phyloP scores from a whole-genome alignment of 2,797 vertebrate genomes.

The Lutra lutra region DNA sequence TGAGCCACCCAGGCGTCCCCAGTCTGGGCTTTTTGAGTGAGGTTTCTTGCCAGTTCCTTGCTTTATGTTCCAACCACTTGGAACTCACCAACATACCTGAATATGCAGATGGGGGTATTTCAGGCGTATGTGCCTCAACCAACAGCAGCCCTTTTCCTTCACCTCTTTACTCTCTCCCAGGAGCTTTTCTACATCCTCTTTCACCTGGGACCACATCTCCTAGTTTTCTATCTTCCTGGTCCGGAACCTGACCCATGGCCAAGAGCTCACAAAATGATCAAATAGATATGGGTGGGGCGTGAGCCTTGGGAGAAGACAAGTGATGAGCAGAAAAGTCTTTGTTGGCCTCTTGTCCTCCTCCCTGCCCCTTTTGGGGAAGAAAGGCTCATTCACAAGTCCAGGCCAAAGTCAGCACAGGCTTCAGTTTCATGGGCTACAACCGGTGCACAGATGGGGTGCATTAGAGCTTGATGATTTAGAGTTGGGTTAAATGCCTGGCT shows the following conservation, averaged over 20 bases:
- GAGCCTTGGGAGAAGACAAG: constrained; percentile 22
- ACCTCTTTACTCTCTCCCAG: neutral
- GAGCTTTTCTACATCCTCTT: neutral
- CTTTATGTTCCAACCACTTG: neutral
- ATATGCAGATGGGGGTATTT: neutral
- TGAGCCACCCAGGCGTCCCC: too few species aligned
- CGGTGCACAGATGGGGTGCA: constrained; percentile 70
- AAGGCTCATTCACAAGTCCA: constrained; percentile 77
- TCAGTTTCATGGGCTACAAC: constrained; percentile 80
- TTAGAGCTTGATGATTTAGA: constrained; percentile 77
- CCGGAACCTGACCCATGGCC: neutral
- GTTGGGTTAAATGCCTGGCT: constrained; percentile 71
- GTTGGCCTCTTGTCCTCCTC: neutral
- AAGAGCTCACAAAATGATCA: neutral
- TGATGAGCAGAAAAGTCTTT: neutral
- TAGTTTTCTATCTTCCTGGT: neutral
- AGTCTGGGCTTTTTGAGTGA: neutral
- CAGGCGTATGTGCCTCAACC: neutral
- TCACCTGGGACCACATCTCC: neutral
- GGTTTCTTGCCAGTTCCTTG: neutral
- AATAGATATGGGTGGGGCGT: neutral
- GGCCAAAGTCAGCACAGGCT: constrained; percentile 82
- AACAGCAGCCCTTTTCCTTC: neutral
- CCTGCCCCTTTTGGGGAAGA: constrained; percentile 56
- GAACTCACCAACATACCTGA: neutral